These are phyloP conservation scores for Muscidifurax raptorellus DNA, from an alignment of 1,140 invertebrate genomes.

Conservation along the genomic window DNA sequence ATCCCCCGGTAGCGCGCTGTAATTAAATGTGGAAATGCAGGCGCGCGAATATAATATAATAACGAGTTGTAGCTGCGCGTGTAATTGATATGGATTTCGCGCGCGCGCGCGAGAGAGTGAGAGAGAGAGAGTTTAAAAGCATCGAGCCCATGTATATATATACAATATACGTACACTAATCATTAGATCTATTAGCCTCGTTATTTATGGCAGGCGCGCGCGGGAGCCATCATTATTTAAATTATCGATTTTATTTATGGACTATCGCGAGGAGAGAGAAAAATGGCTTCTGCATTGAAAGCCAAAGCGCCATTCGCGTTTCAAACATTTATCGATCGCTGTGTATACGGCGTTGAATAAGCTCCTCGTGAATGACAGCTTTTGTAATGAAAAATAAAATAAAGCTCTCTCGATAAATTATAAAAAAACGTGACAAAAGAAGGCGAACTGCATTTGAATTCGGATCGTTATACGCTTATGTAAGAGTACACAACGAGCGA, in stretches of 20 bases:
- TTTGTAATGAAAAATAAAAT: too few relatives aligned
- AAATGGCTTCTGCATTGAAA: too few relatives aligned
- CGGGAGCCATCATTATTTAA: neutral
- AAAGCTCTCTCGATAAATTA: neutral
- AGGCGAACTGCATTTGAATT: neutral
- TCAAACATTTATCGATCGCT: too few relatives aligned
- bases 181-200: constrained; percentile 6
- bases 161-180: neutral
- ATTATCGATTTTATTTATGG: neutral
- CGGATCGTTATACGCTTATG: neutral
- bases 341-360: too few relatives aligned
- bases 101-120: too few relatives aligned
- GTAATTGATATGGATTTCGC: constrained; percentile 24
- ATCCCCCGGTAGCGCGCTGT: neutral
- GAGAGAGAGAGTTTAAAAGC: neutral
- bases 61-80: neutral
- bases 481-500: neutral
- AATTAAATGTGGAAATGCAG: constrained; percentile 34
- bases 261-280: too few relatives aligned
- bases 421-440: neutral
- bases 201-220: neutral
- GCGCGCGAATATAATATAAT: constrained; percentile 33
- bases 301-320: too few relatives aligned
- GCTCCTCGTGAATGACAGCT: too few relatives aligned
- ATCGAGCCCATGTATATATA: neutral